Evolutionary conservation across 2,888 invertebrate species (phyloP).

Genomic region (Sicus ferrugineus): DNA sequence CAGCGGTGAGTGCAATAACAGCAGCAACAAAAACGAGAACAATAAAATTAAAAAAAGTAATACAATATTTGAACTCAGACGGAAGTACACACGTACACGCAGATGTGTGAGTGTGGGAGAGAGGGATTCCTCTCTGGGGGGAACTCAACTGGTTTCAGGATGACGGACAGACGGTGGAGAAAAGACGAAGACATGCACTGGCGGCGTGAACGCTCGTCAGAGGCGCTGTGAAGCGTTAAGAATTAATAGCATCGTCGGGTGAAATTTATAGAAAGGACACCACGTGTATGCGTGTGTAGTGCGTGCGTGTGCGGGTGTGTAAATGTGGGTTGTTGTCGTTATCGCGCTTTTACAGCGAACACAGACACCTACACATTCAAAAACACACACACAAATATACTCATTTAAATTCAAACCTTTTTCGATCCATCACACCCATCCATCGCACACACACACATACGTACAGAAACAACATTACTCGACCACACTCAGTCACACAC

Average conservation of each 20-base stretch:
- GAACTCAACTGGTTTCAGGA: too few relatives aligned
- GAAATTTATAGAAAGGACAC: conserved; percentile 47
- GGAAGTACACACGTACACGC: conserved; percentile 22
- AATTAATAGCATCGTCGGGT: conserved; percentile 49
- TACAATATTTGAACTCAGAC: conserved; percentile 21
- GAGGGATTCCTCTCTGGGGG: neutral
- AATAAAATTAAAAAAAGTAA: neutral
- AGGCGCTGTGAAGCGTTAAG: conserved; percentile 51
- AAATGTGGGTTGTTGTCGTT: neutral
- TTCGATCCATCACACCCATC: neutral
- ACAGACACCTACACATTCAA: conserved; percentile 22
- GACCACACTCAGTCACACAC: too few relatives aligned
- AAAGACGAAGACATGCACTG: conserved; percentile 22
- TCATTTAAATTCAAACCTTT: too few relatives aligned
- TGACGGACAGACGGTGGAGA: too few relatives aligned
- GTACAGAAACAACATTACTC: too few relatives aligned
- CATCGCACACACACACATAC: conserved; percentile 46
- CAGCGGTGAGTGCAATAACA: neutral
- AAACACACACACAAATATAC: neutral
- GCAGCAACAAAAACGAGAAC: neutral
- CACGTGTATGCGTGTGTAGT: neutral
- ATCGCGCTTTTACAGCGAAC: conserved; percentile 1
- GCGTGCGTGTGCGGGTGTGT: neutral
- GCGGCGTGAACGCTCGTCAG: conserved; percentile 46
- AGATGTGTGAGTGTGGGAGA: neutral